phyloP scores from a whole-genome alignment of 2,888 invertebrate species.

The Lepidochrysops patricia region DNA sequence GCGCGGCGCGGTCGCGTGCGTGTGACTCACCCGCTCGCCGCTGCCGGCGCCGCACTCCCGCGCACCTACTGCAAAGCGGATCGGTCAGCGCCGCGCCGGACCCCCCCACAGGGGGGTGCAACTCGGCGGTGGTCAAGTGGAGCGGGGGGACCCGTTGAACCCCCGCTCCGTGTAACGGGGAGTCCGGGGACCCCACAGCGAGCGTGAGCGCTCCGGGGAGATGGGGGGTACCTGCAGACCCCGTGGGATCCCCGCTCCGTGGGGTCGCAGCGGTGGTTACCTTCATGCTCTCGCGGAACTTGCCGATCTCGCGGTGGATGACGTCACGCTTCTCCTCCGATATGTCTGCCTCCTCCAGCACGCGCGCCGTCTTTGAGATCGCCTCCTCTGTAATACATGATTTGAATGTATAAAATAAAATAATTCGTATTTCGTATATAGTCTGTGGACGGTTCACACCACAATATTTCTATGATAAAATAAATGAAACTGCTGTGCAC shows the following conservation, averaged over 20 bases:
- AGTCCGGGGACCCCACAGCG: conserved; percentile 20
- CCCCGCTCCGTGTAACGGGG: conserved; percentile 19
- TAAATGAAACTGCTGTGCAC: background rate
- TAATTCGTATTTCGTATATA: too few species aligned
- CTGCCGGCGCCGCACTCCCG: conserved; percentile 8
- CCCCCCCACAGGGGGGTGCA: conserved; percentile 15
- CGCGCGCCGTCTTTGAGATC: conserved; percentile 77
- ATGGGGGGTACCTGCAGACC: too few species aligned
- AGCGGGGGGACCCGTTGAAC: conserved; percentile 13
- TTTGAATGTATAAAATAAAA: too few species aligned
- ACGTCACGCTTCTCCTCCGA: conserved; percentile 97
- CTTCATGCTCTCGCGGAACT: conserved; percentile 98
- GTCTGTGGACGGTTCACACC: too few species aligned
- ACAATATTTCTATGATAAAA: too few species aligned
- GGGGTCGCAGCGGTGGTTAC: conserved; percentile 50
- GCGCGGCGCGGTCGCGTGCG: conserved; percentile 13
- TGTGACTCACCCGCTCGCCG: conserved; percentile 10
- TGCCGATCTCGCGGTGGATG: conserved; percentile 97
- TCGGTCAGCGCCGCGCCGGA: conserved; percentile 10
- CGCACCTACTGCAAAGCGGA: conserved; percentile 13
- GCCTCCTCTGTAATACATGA: conserved; percentile 79
- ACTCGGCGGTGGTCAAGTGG: conserved; percentile 4
- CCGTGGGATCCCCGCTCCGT: conserved; percentile 16
- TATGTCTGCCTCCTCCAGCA: conserved; percentile 88
- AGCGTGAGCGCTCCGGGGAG: too few species aligned